These are phyloP conservation scores for Hemibagrus guttatus DNA, from an alignment of 2,797 vertebrate species.

Conservation along the genomic window DNA sequence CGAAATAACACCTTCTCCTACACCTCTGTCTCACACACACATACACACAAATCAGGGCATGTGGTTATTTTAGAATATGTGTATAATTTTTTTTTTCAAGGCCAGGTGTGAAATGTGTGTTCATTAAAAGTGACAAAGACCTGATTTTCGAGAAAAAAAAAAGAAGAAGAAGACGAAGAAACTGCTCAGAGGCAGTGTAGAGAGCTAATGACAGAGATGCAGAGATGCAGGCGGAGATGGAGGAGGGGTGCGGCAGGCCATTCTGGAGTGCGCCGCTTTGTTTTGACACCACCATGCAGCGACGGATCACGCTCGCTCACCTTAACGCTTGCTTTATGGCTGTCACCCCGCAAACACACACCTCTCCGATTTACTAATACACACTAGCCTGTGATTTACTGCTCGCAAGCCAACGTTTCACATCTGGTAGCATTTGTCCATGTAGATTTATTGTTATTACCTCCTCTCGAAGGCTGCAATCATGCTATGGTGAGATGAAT, in stretches of 20 bases:
- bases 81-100: constrained; percentile 65
- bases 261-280: constrained; percentile 46
- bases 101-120: constrained; percentile 71
- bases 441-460: constrained; percentile 52
- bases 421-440: constrained; percentile 50
- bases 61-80: constrained; percentile 64
- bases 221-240: constrained; percentile 58
- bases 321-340: constrained; percentile 48
- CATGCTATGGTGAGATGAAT: constrained; percentile 35
- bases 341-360: constrained; percentile 39
- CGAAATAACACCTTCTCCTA: constrained; percentile 72
- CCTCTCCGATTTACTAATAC: constrained; percentile 41
- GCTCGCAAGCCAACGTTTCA: constrained; percentile 23
- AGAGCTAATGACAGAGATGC: constrained; percentile 60
- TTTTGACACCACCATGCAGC: constrained; percentile 55
- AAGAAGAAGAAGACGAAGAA: constrained; percentile 46
- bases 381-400: constrained; percentile 46
- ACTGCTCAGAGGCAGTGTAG: constrained; percentile 64
- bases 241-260: constrained; percentile 45
- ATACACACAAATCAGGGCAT: constrained; percentile 43
- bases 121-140: constrained; percentile 76
- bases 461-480: constrained; percentile 34
- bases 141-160: constrained; percentile 55
- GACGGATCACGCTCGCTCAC: constrained; percentile 50
- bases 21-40: constrained; percentile 48